Conservation (phyloP, 1,140 invertebrate species). For the Meloidogyne chitwoodi region DNA sequence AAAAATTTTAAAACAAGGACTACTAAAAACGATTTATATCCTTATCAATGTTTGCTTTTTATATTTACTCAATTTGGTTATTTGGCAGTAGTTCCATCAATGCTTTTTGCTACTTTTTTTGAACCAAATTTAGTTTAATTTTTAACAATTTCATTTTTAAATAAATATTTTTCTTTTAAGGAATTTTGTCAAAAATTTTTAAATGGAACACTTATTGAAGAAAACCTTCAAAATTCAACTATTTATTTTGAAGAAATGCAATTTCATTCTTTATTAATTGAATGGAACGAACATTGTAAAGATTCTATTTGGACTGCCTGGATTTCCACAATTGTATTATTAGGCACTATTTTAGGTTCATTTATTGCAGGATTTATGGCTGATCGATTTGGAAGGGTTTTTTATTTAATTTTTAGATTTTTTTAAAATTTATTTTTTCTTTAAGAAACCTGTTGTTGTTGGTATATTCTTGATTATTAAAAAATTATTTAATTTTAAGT, state of each 20-base stretch:
- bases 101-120: conserved; percentile 52
- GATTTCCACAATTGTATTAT: conserved; percentile 48
- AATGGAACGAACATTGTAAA: conserved; percentile 40
- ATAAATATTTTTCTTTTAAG: neutral
- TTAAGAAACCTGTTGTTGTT: conserved; percentile 49
- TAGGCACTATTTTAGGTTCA: conserved; percentile 50
- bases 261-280: conserved; percentile 51
- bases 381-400: conserved; percentile 44
- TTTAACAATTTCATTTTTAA: neutral
- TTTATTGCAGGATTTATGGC: conserved; percentile 52
- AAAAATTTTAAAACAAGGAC: neutral
- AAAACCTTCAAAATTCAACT: neutral
- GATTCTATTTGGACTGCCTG: conserved; percentile 19
- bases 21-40: conserved; percentile 20
- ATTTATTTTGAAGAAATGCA: neutral
- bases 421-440: neutral
- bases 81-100: conserved; percentile 44
- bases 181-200: conserved; percentile 1
- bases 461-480: conserved; percentile 27
- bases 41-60: conserved; percentile 43
- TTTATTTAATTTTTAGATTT: neutral
- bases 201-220: neutral
- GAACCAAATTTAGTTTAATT: conserved; percentile 43
- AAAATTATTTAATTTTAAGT: conserved; percentile 20
- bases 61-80: conserved; percentile 53